Percentiles rank a stretch among this genome's conserved stretches.
phyloP scores from a whole-genome alignment of 2,113 vertebrate genomes.

The Urocitellus parryii region DNA sequence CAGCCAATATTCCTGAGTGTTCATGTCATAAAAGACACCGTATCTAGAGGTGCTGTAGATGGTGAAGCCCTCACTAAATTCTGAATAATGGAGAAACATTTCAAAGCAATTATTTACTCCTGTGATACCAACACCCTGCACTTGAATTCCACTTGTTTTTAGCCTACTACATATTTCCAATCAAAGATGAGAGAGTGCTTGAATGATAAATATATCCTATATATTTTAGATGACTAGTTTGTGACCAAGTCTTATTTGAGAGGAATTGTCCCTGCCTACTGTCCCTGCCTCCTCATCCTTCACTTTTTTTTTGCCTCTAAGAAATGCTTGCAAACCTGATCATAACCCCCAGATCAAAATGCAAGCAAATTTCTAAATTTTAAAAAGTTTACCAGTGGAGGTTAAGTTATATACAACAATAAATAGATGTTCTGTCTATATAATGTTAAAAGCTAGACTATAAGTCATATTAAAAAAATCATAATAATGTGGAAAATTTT shows the following conservation, averaged over 20 bases:
- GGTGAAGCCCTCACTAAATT: not conserved
- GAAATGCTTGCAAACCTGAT: not conserved
- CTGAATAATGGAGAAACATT: not conserved
- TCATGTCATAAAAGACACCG: not conserved
- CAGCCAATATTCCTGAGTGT: not conserved
- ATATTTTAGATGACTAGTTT: not conserved
- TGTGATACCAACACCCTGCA: not conserved
- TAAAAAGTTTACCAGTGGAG: not conserved
- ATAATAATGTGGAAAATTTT: not conserved
- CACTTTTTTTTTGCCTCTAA: not conserved
- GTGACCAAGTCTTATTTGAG: not conserved
- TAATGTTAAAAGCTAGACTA: not conserved
- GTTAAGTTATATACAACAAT: not conserved
- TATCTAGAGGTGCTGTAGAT: not conserved
- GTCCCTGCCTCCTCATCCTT: no score
- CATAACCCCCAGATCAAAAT: not conserved
- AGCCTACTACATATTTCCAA: not conserved
- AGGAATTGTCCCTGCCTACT: not conserved
- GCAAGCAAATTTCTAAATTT: not conserved
- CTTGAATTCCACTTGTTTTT: not conserved
- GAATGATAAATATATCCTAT: not conserved
- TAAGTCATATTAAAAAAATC: not conserved
- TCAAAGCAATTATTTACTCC: not conserved
- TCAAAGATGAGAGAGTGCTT: not conserved
- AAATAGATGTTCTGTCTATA: not conserved